A percentile compares a stretch with the other conserved stretches of the same genome.
These are phyloP conservation scores for Eunapius fragilis DNA, from an alignment of 37 sponge, comb jelly and placozoan species.

Conservation along the genomic window DNA sequence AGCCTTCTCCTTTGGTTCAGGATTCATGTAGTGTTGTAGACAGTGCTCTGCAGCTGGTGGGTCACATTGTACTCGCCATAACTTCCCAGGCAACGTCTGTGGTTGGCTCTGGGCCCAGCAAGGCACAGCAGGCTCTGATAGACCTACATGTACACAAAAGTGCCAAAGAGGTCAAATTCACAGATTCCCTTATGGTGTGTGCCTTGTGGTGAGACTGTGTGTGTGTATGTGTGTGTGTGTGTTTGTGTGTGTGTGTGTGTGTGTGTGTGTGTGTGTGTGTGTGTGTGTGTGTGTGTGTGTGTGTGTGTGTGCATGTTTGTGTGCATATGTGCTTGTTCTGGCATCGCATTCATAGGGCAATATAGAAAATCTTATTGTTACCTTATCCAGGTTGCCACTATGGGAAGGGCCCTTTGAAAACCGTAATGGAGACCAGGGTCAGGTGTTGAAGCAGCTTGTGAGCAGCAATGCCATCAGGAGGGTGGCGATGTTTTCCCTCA, in stretches of 20 bases:
- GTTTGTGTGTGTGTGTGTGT: too few species aligned
- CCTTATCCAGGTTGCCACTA: slow-evolving; percentile 61
- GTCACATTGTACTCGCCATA: slow-evolving; percentile 39
- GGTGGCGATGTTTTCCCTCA: slow-evolving; percentile 77
- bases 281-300: too few species aligned
- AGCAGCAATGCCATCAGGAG: slow-evolving; percentile 48
- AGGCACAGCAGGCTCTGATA: slow-evolving; percentile 42
- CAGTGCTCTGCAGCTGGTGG: slow-evolving; percentile 42
- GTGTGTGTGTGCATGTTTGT: too few species aligned
- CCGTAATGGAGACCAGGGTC: slow-evolving; percentile 80
- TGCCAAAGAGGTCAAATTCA: slow-evolving; percentile 65
- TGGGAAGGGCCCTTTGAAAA: slow-evolving; percentile 88
- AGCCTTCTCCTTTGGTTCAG: too few species aligned
- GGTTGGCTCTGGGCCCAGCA: slow-evolving; percentile 24
- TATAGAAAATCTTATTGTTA: too few species aligned
- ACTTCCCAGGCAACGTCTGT: slow-evolving; percentile 8
- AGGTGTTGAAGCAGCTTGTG: slow-evolving; percentile 64
- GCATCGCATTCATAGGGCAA: too few species aligned
- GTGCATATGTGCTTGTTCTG: too few species aligned
- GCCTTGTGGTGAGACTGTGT: not conserved
- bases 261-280: too few species aligned
- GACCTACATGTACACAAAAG: slow-evolving; percentile 70
- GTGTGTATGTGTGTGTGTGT: too few species aligned
- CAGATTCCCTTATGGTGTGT: slow-evolving; percentile 79
- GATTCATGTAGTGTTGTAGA: too few species aligned